Evolutionary conservation across 2,888 invertebrate genomes (phyloP).

Genomic region (Philhelius pedissequus): DNA sequence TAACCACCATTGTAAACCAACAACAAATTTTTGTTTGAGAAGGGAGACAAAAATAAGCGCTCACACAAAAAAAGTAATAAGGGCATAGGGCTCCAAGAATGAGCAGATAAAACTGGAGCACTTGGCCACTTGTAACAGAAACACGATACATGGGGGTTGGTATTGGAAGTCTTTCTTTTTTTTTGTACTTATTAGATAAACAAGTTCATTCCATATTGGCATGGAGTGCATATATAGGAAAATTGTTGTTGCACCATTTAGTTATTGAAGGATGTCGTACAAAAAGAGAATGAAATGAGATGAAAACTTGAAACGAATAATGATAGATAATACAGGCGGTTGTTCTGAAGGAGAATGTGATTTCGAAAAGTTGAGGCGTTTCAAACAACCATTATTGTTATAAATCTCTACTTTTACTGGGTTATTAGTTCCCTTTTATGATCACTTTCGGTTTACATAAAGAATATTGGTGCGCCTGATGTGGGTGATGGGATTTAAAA

Average conservation of each 20-base stretch:
- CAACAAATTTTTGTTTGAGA: conserved; percentile 24
- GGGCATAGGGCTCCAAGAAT: background rate
- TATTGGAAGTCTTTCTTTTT: conserved; percentile 9
- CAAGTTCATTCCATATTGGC: conserved; percentile 49
- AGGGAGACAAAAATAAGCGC: conserved; percentile 29
- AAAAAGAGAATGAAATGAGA: conserved; percentile 22
- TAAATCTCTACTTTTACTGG: conserved; percentile 8
- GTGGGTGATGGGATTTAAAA: conserved; percentile 15
- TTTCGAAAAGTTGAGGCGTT: background rate
- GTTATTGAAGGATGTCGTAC: conserved; percentile 41
- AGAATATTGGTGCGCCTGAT: background rate
- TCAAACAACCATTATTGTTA: conserved; percentile 16
- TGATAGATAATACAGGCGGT: conserved; percentile 16
- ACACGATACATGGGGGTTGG: conserved; percentile 41
- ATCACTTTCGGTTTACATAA: conserved; percentile 39
- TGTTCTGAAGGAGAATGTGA: background rate
- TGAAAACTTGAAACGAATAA: conserved; percentile 13
- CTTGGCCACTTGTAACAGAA: conserved; percentile 61
- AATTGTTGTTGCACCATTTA: conserved; percentile 53
- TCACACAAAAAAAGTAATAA: background rate
- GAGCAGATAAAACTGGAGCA: conserved; percentile 54
- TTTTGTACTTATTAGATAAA: conserved; percentile 25
- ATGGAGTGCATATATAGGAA: conserved; percentile 52
- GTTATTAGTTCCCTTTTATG: conserved; percentile 26
- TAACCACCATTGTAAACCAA: conserved; percentile 12